Base-by-base conservation (phyloP, 35 echinoderm and acorn worm species). In the Apostichopus japonicus region DNA sequence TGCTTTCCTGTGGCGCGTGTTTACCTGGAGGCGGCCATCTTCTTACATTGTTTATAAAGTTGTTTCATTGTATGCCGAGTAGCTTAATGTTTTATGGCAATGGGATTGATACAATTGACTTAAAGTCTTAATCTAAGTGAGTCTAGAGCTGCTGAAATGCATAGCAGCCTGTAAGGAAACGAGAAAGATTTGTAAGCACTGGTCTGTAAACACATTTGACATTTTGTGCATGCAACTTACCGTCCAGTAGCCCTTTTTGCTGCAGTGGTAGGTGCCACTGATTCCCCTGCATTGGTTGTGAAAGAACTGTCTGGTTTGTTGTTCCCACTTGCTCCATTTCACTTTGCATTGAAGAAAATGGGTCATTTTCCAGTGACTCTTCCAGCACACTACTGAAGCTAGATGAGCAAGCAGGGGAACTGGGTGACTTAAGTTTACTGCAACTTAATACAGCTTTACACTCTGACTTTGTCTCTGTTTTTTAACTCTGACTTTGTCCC, bases 371-470 rank as follows among this genome's bases (percentile, higher is more conserved):
- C 1, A 79, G 78, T 19, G 78, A 24, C 19, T 79, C 78, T 7
- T 27, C 78, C 19, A 79, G 23, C n/a, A 51, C 33, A 11, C 2
- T 27, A 79, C 78, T 79, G 25, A 79, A 79, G 5, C 5, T 23
- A 6, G 78, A 79, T 23, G 78, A 22, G 19, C 23, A 13, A 79
- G 23, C 78, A 25, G 0, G n/a, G 0, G n/a, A 79, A 79, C n/a
- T 79, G 78, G 19, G 33, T 27, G 5, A 24, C n/a, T 79, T 24
- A 79, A 44, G 23, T 79, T 0, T 79, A 27, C 78, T 79, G 78
- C 78, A 79, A 44, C 8, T 44, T 79, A 79, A 79, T 23, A 11
- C 78, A 79, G 11, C 78, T 79, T 44, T 79, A 11, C n/a, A 79
- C 78, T 79, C 78, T 79, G 11, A 79, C 25, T 25, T 25, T 25